Base-by-base conservation (phyloP, 2,797 vertebrate species). In the Orestias chungarensis region DNA sequence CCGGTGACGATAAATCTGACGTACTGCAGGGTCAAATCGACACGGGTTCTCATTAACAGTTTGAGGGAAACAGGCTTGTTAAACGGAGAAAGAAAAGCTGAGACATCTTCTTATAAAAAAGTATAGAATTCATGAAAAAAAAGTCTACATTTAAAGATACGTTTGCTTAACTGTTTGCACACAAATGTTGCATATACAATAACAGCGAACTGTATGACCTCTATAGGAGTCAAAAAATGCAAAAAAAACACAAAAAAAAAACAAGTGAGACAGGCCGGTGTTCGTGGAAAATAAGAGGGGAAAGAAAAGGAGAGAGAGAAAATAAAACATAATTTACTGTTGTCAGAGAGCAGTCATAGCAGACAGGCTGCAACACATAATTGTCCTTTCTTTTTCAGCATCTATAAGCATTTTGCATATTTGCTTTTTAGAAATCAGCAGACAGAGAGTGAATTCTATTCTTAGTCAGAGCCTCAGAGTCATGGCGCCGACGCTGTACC, bases 341-440 rank as follows among this genome's bases (percentile, higher is more conserved):
- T 82, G 90, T 88, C 75, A 81, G 78, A 80, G 74, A 77, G 65
- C 76, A 75, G 80, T 85, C 80, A 70, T n/a, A 50, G 78, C 62
- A 70, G 68, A 85, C 82, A 82, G 83, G 80, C 81, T 11, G 62
- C 71, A 74, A 57, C 17, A 69, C 79, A 88, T 90, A 88, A 89
- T 84, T 87, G 80, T 67, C 65, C 62, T 49, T 80, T 89, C 82
- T 65, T 79, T 83, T 86, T 81, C 76, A 67, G 65, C 65, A 75
- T 86, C 78, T 78, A 64, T 35, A 65, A 83, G 76, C 0, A 3
- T n/a, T 70, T 65, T 27, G 73, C 62, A 65, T 78, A 73, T 83
- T 88, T 74, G 79, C 81, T 81, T 82, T 72, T 82, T 85, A 76
- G 81, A 76, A 87, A 87, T 82, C 78, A 79, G 81, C 76, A 74